Percentiles rank a stretch among this genome's conserved stretches.
phyloP scores from a whole-genome alignment of 2,797 vertebrate species.

The Crenichthys baileyi region DNA sequence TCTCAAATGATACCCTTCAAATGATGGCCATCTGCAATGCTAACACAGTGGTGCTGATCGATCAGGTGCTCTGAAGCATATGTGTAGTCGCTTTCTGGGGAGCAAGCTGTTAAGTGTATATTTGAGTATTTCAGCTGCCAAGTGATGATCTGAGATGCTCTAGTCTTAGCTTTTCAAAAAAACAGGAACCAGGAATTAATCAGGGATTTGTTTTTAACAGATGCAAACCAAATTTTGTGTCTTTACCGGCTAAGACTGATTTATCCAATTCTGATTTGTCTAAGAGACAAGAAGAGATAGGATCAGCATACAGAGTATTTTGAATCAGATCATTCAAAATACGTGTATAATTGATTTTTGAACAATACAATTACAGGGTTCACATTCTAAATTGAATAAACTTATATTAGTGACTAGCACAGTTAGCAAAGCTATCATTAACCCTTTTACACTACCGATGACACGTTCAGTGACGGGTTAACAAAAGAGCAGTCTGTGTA shows the following conservation, averaged over 20 bases:
- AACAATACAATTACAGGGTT: neutral
- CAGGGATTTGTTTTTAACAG: neutral
- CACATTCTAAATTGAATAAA: neutral
- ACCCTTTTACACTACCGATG: too few species aligned
- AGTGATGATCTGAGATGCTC: neutral
- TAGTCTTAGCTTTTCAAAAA: slow-evolving; percentile 29
- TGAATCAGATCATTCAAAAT: too few species aligned
- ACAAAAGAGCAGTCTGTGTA: neutral
- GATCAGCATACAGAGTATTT: neutral
- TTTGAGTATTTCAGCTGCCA: neutral
- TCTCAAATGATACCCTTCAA: slow-evolving; percentile 72
- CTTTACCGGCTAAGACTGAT: neutral
- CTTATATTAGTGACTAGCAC: neutral
- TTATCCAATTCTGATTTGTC: neutral
- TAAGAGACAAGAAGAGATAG: neutral
- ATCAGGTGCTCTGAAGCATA: slow-evolving; percentile 40
- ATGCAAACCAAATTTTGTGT: neutral
- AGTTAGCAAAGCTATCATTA: neutral
- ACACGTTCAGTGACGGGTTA: neutral
- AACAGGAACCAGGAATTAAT: neutral
- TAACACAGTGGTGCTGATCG: slow-evolving; percentile 67
- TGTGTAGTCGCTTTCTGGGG: slow-evolving; percentile 8
- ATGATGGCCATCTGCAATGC: slow-evolving; percentile 68
- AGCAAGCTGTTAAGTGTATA: neutral
- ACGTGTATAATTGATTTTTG: too few species aligned